Evolutionary conservation across 2,888 invertebrate species (phyloP).

Genomic region (Erebia aethiops): DNA sequence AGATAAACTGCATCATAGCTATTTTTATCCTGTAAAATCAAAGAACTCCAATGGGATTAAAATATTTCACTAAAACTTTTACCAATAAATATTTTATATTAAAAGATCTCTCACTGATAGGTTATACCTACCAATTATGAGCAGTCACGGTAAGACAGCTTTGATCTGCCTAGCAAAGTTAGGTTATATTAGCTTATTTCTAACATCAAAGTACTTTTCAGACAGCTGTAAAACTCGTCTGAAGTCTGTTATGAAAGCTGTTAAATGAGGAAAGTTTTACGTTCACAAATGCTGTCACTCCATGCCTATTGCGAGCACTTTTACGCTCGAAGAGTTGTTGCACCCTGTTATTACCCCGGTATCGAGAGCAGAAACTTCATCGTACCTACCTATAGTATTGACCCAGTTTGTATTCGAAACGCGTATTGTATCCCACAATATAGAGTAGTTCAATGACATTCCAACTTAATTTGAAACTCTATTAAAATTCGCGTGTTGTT

Average conservation of each 20-base stretch:
- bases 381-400: slow-evolving; percentile 3
- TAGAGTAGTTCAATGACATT: slow-evolving; percentile 1
- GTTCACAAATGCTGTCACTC: slow-evolving; percentile 2
- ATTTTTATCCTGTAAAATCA: no score
- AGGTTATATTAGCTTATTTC: no score
- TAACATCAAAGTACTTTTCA: no score
- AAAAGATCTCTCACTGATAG: no score
- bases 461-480: background rate
- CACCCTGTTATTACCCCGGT: slow-evolving; percentile 13
- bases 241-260: background rate
- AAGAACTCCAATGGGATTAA: no score
- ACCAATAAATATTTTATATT: no score
- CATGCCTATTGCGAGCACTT: slow-evolving; percentile 13
- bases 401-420: slow-evolving; percentile 2
- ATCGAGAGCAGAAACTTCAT: slow-evolving; percentile 12
- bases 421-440: slow-evolving; percentile 7
- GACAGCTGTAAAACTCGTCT: background rate
- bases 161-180: no score
- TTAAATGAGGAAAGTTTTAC: slow-evolving; percentile 9
- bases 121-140: no score
- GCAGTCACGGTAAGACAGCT: no score
- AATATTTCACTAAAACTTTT: no score
- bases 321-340: slow-evolving; percentile 17
- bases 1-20: no score
- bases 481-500: background rate